Percentiles rank a stretch among this genome's conserved stretches.
Conservation (phyloP, 2,113 vertebrate genomes). For the Salvator merianae region DNA sequence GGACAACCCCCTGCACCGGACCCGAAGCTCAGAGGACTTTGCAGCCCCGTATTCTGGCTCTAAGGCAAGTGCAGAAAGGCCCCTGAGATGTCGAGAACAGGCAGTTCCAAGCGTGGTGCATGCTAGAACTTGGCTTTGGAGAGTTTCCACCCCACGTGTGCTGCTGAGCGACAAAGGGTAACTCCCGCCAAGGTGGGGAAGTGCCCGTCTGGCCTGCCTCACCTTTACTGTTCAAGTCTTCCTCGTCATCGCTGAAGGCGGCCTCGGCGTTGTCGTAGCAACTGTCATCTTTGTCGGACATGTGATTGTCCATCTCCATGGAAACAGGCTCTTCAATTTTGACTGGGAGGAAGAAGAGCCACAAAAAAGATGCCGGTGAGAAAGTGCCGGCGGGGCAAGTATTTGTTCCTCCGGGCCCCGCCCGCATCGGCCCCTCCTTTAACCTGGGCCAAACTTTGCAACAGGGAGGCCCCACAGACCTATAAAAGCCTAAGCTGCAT, state of each 20-base stretch:
- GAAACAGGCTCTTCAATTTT: slow-evolving; percentile 90
- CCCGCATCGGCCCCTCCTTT: not conserved
- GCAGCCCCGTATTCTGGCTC: too few relatives aligned
- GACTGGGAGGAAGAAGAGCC: slow-evolving; percentile 65
- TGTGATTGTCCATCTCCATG: slow-evolving; percentile 92
- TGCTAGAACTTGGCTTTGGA: too few relatives aligned
- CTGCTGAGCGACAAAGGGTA: too few relatives aligned
- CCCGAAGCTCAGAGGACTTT: too few relatives aligned
- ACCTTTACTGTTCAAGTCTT: slow-evolving; percentile 92
- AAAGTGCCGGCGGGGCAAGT: fast-evolving
- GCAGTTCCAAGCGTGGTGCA: too few relatives aligned
- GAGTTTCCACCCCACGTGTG: too few relatives aligned
- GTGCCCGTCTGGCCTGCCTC: not conserved
- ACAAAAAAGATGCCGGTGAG: not conserved
- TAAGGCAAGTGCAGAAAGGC: too few relatives aligned
- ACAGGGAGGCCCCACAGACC: not conserved
- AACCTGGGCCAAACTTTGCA: not conserved
- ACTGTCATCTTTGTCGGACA: slow-evolving; percentile 92
- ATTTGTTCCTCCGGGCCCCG: too few relatives aligned
- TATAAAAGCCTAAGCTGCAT: not conserved
- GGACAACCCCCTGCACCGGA: too few relatives aligned
- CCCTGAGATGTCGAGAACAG: too few relatives aligned
- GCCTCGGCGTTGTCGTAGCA: slow-evolving; percentile 96
- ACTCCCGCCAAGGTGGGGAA: not conserved
- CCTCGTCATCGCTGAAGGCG: slow-evolving; percentile 93